A percentile compares a stretch with the other conserved stretches of the same genome.
Evolutionary conservation across 2,797 vertebrate genomes (phyloP).

Genomic region (Oreortyx pictus): DNA sequence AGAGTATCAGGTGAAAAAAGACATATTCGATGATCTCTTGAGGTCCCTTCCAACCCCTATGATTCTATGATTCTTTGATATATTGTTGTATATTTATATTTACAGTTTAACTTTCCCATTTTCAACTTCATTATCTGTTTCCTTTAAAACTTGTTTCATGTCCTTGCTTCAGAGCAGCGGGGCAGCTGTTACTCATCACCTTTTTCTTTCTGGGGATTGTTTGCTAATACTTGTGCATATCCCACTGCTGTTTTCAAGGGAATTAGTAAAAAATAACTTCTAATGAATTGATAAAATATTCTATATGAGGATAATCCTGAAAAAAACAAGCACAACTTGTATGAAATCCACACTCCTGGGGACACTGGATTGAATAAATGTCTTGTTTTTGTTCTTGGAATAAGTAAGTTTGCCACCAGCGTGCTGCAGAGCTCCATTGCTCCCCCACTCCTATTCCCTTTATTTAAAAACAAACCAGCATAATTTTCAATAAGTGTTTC

Average conservation of each 20-base stretch:
- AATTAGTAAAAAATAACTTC: slow-evolving; percentile 36
- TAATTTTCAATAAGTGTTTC: slow-evolving; percentile 2
- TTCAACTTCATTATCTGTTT: not conserved
- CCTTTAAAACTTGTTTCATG: not conserved
- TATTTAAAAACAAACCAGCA: not conserved
- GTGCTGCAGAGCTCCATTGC: not conserved
- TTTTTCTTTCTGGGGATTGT: not conserved
- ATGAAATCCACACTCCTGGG: not conserved
- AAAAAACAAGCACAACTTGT: not conserved
- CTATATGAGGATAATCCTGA: not conserved
- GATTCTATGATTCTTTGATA: too few species aligned
- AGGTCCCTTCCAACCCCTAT: too few species aligned
- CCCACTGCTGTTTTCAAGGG: not conserved
- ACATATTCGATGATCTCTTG: too few species aligned
- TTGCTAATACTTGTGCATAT: not conserved
- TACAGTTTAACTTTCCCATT: not conserved
- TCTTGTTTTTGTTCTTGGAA: not conserved
- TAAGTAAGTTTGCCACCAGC: slow-evolving; percentile 12
- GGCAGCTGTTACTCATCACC: not conserved
- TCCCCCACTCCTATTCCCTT: not conserved
- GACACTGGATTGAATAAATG: not conserved
- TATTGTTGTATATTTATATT: too few species aligned
- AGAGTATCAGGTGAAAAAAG: not conserved
- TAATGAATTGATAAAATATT: slow-evolving; percentile 12
- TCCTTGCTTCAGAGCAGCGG: not conserved